Evolutionary conservation across 2,113 vertebrate species (phyloP), one percentile per base, ranked within the genome.

Genomic region (Daphoenositta chrysoptera): DNA sequence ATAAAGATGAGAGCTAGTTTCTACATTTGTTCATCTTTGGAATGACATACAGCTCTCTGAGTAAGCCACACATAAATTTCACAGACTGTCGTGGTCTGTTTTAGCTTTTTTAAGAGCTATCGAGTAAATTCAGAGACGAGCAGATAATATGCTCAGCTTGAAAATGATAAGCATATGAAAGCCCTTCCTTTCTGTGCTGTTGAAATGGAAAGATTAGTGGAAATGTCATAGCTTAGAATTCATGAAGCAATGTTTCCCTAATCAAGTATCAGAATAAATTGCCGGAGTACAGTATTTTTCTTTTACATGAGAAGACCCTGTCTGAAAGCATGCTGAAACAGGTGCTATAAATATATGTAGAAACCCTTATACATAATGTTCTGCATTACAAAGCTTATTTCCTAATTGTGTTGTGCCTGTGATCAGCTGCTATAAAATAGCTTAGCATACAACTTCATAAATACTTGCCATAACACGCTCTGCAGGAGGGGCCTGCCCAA

Each of bases 211-310:
- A 94, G 94, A 96, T 96, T 84, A 95, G 89, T 93, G 86, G 30
- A 95, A 96, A 95, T 95, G 90, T 94, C 85, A 95, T 83, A 60
- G 77, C 93, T 93, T 69, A 82, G 78, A 87, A 95, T 94, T 94
- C 77, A 65, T 79, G 90, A 83, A 90, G 89, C 77, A 78, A 56
- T 40, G 40, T 92, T 94, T 90, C 40, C 57, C 37, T 94, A 89
- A 94, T 94, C 92, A 96, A 45, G 69, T 57, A 48, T 84, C 83
- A 64, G 72, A 71, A 65, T 91, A 94, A 94, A 94, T 95, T 90
- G 65, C 77, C 30, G 45, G 69, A 75, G 65, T 65, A 48, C 23
- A 47, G 65, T 68, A 31, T 92, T 71, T 87, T 94, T 73, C 20
- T 89, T 88, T 80, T 40, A 13, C 68, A 37, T 48, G 37, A 75